phyloP scores from a whole-genome alignment of 1,140 invertebrate species.

The Lordiphosa clarofinis region DNA sequence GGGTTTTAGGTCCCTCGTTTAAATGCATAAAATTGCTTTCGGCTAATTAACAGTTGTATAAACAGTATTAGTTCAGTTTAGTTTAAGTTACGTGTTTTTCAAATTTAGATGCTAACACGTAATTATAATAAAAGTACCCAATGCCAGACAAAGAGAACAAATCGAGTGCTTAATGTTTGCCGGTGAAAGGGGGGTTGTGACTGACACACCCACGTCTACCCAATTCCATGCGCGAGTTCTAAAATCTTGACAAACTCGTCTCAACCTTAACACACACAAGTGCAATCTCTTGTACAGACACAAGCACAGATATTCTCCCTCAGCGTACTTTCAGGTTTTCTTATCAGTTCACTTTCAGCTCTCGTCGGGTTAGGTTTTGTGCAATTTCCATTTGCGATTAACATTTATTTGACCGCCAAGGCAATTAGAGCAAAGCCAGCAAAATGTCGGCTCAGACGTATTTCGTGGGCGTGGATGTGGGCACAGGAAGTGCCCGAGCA shows the following conservation, averaged over 20 bases:
- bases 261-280: constrained; percentile 5
- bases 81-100: background rate
- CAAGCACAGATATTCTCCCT: background rate
- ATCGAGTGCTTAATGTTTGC: too few species aligned
- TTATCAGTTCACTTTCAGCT: constrained; percentile 51
- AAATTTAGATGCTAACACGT: background rate
- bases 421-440: constrained; percentile 12
- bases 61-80: background rate
- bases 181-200: too few species aligned
- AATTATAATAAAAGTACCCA: background rate
- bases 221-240: constrained; percentile 1
- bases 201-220: background rate
- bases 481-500: constrained; percentile 92
- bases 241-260: constrained; percentile 10
- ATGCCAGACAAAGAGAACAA: too few species aligned
- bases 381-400: constrained; percentile 14
- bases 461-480: constrained; percentile 96
- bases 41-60: background rate
- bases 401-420: constrained; percentile 71
- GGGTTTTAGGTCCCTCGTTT: too few species aligned
- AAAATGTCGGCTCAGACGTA: constrained; percentile 70
- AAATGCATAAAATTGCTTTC: background rate
- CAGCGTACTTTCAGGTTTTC: constrained; percentile 27
- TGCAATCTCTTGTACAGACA: constrained; percentile 3
- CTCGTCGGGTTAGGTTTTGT: constrained; percentile 40